phyloP scores from a whole-genome alignment of 2,888 invertebrate species.

The Melikaiella ostensackeni region DNA sequence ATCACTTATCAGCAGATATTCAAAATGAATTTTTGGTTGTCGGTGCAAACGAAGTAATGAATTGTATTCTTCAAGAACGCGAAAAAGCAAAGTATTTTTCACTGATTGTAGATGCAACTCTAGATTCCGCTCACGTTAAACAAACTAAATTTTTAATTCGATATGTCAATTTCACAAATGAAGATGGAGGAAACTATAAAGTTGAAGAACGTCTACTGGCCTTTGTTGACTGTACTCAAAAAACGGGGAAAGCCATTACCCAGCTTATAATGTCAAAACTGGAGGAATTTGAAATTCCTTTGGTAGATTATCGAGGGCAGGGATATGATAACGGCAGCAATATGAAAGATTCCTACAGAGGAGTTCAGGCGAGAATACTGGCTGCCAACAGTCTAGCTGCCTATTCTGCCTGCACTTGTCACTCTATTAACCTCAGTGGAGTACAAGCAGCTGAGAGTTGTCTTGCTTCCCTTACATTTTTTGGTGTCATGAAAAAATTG shows the following conservation, averaged over 20 bases:
- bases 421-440: conserved; percentile 22
- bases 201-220: no score
- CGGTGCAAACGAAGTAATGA: no score
- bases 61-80: no score
- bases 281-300: no score
- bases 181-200: no score
- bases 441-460: neutral
- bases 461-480: no score
- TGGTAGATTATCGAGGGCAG: conserved; percentile 44
- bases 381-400: neutral
- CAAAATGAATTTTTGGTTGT: no score
- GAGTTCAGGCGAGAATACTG: conserved; percentile 14
- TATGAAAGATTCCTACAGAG: conserved; percentile 45
- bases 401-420: neutral
- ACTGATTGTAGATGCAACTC: no score
- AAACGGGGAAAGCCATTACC: neutral
- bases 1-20: conserved; percentile 36
- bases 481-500: no score
- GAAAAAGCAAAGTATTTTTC: no score
- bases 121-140: no score
- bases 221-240: neutral
- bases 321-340: conserved; percentile 52
- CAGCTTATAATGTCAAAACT: no score
- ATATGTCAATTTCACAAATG: neutral
- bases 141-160: neutral